Evolutionary conservation across 2,113 vertebrate genomes (phyloP).

Genomic region (Plecotus auritus): DNA sequence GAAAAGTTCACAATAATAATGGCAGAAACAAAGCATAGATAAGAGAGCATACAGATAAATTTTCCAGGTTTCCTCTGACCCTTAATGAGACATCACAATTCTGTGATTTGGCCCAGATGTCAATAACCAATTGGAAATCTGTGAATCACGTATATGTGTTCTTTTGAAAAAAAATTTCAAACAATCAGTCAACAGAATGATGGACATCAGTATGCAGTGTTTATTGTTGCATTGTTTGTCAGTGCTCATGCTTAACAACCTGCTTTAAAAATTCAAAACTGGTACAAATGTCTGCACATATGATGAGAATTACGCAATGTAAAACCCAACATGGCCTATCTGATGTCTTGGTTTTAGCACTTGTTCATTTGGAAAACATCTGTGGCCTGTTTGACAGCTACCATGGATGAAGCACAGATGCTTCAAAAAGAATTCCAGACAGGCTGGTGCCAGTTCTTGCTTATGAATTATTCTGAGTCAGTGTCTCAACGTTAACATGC

Average conservation of each 20-base stretch:
- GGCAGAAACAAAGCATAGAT: neutral
- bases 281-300: constrained; percentile 48
- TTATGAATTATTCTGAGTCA: constrained; percentile 49
- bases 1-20: neutral
- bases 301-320: constrained; percentile 41
- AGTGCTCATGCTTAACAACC: constrained; percentile 41
- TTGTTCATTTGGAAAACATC: constrained; percentile 58
- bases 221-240: neutral
- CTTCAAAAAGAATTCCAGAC: neutral
- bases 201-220: neutral
- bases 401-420: constrained; percentile 12
- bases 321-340: constrained; percentile 40
- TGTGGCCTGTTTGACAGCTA: constrained; percentile 55
- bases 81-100: neutral
- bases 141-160: neutral
- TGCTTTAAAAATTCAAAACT: constrained; percentile 32
- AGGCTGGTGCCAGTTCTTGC: constrained; percentile 22
- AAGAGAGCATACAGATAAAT: neutral
- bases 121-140: neutral
- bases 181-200: neutral
- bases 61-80: neutral
- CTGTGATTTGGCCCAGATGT: neutral
- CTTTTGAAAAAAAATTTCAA: constrained; percentile 1
- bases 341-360: constrained; percentile 61
- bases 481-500: constrained; percentile 56